Percentiles rank a stretch among this genome's conserved stretches.
phyloP scores from a whole-genome alignment of 2,888 invertebrate genomes.

The Noctua comes region DNA sequence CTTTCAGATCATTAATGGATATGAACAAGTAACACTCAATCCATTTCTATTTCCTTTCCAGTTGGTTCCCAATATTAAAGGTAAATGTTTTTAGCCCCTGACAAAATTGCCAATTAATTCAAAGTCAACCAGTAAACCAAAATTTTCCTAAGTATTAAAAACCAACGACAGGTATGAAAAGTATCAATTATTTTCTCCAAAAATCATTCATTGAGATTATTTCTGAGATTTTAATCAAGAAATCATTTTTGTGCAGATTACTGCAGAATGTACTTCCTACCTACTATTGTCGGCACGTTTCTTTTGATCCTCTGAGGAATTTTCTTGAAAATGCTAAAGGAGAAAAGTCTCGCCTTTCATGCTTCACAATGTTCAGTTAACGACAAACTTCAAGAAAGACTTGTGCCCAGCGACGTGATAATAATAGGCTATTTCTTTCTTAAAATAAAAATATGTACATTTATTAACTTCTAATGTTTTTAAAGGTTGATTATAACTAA shows the following conservation, averaged over 20 bases:
- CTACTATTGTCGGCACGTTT: constrained; percentile 6
- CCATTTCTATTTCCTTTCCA: neutral
- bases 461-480: no score
- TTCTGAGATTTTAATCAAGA: constrained; percentile 15
- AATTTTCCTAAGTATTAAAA: neutral
- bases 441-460: no score
- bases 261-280: constrained; percentile 17
- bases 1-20: neutral
- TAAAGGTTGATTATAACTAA: no score
- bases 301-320: constrained; percentile 16
- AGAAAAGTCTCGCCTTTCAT: constrained; percentile 17
- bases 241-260: constrained; percentile 32
- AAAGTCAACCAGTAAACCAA: neutral
- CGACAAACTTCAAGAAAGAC: constrained; percentile 47
- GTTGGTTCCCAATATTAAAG: no score
- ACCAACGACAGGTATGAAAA: constrained; percentile 7
- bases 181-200: neutral
- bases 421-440: constrained; percentile 37
- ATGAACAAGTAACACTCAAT: neutral
- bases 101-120: neutral
- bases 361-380: constrained; percentile 42
- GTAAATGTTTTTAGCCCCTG: no score
- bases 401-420: constrained; percentile 39
- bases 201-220: neutral
- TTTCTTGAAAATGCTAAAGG: constrained; percentile 25